phyloP scores from a whole-genome alignment of 2,888 invertebrate species.

The Acanthoscelides obtectus region DNA sequence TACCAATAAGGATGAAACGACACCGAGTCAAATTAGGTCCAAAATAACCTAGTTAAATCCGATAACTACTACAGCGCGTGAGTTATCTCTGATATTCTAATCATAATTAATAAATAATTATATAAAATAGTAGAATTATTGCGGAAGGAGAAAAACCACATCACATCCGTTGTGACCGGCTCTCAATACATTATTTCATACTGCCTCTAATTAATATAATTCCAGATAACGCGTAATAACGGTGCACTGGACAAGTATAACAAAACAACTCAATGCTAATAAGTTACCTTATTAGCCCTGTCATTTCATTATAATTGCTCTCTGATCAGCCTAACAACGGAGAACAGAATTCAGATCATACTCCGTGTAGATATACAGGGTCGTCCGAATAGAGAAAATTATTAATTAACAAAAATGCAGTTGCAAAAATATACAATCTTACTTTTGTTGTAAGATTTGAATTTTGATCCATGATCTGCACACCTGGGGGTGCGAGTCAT shows the following conservation, averaged over 20 bases:
- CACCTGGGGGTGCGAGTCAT: no score
- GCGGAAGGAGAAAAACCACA: not conserved
- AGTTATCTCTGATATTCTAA: not conserved
- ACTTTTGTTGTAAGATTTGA: no score
- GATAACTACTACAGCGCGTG: no score
- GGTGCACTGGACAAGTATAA: not conserved
- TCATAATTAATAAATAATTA: not conserved
- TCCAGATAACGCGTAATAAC: not conserved
- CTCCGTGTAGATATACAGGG: not conserved
- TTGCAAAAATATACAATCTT: no score
- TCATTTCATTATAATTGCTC: not conserved
- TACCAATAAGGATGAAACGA: no score
- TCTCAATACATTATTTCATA: not conserved
- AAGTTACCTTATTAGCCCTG: not conserved
- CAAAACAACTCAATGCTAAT: not conserved
- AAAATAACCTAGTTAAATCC: no score
- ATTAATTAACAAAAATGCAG: no score
- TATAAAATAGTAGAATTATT: not conserved
- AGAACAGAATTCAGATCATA: not conserved
- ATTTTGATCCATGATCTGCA: no score
- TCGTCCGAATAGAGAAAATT: no score
- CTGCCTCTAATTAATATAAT: not conserved
- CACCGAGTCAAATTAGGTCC: no score
- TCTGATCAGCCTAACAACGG: not conserved
- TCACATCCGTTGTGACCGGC: not conserved